phyloP scores from a whole-genome alignment of 2,888 invertebrate genomes.

The Tetranychus piercei region DNA sequence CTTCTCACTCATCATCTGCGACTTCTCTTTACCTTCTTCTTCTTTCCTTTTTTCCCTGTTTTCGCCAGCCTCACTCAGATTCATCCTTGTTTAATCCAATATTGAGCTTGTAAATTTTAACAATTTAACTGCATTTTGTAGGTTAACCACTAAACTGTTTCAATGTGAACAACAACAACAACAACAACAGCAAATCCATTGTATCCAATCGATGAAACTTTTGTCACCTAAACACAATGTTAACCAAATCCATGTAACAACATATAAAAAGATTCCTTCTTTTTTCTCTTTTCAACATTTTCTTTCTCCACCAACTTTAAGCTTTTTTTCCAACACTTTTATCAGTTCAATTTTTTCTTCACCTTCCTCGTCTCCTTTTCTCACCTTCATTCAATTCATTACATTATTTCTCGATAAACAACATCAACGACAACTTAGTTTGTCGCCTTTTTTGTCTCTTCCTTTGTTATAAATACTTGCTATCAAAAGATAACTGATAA shows the following conservation, averaged over 20 bases:
- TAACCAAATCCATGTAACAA: too few relatives aligned
- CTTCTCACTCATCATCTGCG: background rate
- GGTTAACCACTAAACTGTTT: background rate
- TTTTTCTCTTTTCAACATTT: too few relatives aligned
- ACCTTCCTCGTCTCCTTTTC: background rate
- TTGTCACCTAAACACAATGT: too few relatives aligned
- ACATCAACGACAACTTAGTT: too few relatives aligned
- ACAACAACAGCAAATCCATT: background rate
- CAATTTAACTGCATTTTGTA: background rate
- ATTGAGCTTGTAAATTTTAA: background rate
- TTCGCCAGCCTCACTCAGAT: background rate
- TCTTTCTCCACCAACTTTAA: too few relatives aligned
- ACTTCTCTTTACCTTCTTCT: background rate
- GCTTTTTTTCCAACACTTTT: background rate
- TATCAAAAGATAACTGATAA: too few relatives aligned
- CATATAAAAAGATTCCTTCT: too few relatives aligned
- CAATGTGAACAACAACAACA: background rate
- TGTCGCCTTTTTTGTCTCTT: too few relatives aligned
- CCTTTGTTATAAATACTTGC: too few relatives aligned
- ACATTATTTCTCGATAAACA: too few relatives aligned
- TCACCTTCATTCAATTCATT: background rate
- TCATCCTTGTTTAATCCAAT: background rate
- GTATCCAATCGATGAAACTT: background rate
- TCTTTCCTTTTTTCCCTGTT: background rate
- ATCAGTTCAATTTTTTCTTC: slow-evolving; percentile 1